Base-by-base conservation (phyloP, 2,797 vertebrate genomes). In the Chaenodraco wilsoni region DNA sequence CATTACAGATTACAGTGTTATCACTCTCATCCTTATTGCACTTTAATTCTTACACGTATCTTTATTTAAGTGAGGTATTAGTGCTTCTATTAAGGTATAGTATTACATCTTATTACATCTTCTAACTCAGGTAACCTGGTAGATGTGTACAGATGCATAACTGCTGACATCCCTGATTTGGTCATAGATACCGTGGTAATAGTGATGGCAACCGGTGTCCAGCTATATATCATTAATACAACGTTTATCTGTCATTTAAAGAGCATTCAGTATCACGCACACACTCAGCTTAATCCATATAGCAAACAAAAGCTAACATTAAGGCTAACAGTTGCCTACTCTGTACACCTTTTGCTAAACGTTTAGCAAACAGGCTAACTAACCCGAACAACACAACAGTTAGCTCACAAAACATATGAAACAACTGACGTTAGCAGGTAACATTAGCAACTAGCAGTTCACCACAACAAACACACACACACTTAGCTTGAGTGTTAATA, bases 341-440 rank as follows among this genome's bases (percentile, higher is more conserved):
- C 7, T 9, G 33, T 37, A 37, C 48, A n/a, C 48, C 48, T 49
- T 49, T 49, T n/a, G 48, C 48, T 49, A 19, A 31, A 17, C 40
- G 23, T 40, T 14, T 40, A 78, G n/a, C 71, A 50, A 55, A 52
- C 65, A 69, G 3, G 69, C 68, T 67, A 83, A 57, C 61, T 37
- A 59, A 45, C 51, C 60, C 54, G 37, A 1, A 41, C 21, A 58
- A 33, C 58, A 44, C 21, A 17, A 13, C 33, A n/a, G 14, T 3
- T 5, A 52, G 59, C 43, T 57, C n/a, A 15, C 31, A 60, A 37
- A 37, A 37, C 33, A 37, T 37, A 37, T 37, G 8, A 37, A 37
- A 37, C 33, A 37, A 37, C 33, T 7, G 33, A 37, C 33, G 33
- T 37, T 37, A 37, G 23, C 23, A 27, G 23, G 23, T 27, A 27